A percentile compares a stretch with the other conserved stretches of the same genome.
Conservation (phyloP, 2,888 invertebrate species). For the Tipula confusa region DNA sequence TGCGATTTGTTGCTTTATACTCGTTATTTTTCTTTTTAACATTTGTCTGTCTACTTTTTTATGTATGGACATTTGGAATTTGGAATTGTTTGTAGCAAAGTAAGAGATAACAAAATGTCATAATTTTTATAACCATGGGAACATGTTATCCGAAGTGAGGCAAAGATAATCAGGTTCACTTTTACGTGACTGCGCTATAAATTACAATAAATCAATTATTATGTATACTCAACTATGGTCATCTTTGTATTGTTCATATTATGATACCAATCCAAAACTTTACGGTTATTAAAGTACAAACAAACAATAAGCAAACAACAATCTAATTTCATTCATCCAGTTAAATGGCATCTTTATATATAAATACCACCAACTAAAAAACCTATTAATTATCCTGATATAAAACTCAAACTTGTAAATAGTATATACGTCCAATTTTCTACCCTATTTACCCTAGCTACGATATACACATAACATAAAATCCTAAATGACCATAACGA, state of each 20-base stretch:
- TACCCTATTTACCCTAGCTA: not conserved
- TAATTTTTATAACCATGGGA: not conserved
- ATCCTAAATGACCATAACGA: not conserved
- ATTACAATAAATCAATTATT: not conserved
- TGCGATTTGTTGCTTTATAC: not conserved
- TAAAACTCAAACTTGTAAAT: not conserved
- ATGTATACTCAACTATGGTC: not conserved
- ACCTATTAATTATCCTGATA: not conserved
- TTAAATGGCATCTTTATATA: not conserved
- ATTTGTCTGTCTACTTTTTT: not conserved
- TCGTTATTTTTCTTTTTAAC: not conserved
- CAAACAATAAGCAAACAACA: not conserved
- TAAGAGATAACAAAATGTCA: not conserved
- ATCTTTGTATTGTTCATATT: not conserved
- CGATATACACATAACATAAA: not conserved
- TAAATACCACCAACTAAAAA: not conserved
- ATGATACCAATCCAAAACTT: not conserved
- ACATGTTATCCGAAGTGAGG: not conserved
- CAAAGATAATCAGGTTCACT: not conserved
- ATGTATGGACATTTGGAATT: not conserved
- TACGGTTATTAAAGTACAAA: not conserved
- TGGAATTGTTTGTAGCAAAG: not conserved
- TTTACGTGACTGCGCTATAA: not conserved
- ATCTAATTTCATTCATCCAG: constrained; percentile 9
- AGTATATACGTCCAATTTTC: not conserved